Evolutionary conservation across 2,888 invertebrate species (phyloP).

Genomic region (Nemoura dubitans): DNA sequence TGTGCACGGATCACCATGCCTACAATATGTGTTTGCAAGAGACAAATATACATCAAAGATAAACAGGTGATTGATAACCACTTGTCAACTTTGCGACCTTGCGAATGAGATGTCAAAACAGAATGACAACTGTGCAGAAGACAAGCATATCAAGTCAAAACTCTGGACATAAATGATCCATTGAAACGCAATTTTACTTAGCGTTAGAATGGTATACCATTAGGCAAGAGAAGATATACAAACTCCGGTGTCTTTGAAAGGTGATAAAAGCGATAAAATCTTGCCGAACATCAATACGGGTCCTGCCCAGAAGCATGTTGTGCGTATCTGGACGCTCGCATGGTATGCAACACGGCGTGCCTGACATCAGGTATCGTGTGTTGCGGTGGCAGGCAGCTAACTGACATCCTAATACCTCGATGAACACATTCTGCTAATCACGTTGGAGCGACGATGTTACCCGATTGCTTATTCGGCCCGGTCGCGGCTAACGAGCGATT

Average conservation of each 20-base stretch:
- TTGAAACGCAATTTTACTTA: neutral
- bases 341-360: neutral
- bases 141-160: neutral
- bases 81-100: neutral
- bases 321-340: too few relatives aligned
- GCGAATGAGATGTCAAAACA: neutral
- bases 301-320: neutral
- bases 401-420: conserved; percentile 12
- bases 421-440: conserved; percentile 12
- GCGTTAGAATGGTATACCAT: neutral
- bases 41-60: neutral
- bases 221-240: neutral
- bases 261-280: neutral
- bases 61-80: neutral
- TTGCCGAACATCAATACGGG: neutral
- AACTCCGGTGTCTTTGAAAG: neutral
- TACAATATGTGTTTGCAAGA: neutral
- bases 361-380: neutral
- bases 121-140: neutral
- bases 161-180: neutral
- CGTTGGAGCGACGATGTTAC: neutral
- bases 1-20: neutral
- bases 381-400: neutral
- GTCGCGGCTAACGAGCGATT: neutral
- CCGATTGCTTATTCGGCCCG: neutral